A percentile compares a stretch with the other conserved stretches of the same genome.
phyloP scores from a whole-genome alignment of 2,888 invertebrate genomes.

The Magallana nippona region DNA sequence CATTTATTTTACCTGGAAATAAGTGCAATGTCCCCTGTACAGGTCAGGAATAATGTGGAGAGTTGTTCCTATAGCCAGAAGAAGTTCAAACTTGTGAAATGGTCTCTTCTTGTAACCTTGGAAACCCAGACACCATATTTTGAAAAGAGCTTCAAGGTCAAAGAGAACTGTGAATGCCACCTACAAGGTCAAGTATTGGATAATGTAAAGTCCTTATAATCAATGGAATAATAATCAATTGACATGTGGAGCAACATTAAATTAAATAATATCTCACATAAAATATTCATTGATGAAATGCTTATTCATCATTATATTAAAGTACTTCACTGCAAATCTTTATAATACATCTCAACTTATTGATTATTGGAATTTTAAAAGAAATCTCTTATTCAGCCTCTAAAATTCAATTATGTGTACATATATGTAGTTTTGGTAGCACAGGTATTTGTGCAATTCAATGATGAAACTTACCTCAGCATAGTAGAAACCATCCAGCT shows the following conservation, averaged over 20 bases:
- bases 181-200: slow-evolving; percentile 80
- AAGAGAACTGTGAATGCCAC: slow-evolving; percentile 96
- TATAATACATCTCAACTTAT: too few species aligned
- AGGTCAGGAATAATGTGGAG: slow-evolving; percentile 93
- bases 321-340: too few species aligned
- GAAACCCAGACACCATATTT: slow-evolving; percentile 98
- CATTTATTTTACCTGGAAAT: slow-evolving; percentile 89
- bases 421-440: too few species aligned
- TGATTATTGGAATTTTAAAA: too few species aligned
- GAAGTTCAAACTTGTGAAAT: slow-evolving; percentile 97
- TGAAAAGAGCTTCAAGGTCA: slow-evolving; percentile 95
- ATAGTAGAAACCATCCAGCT: slow-evolving; percentile 88
- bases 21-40: slow-evolving; percentile 95
- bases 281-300: too few species aligned
- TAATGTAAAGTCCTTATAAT: background rate
- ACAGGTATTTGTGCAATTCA: too few species aligned
- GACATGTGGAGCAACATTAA: too few species aligned
- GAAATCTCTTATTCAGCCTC: too few species aligned
- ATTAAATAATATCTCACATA: too few species aligned
- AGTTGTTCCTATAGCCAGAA: slow-evolving; percentile 95
- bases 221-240: background rate
- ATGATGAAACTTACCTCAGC: slow-evolving; percentile 85
- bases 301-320: too few species aligned
- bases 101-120: slow-evolving; percentile 96
- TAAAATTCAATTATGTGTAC: too few species aligned